Base-by-base conservation (phyloP, 35 echinoderm and acorn worm species). In the Apostichopus californicus region DNA sequence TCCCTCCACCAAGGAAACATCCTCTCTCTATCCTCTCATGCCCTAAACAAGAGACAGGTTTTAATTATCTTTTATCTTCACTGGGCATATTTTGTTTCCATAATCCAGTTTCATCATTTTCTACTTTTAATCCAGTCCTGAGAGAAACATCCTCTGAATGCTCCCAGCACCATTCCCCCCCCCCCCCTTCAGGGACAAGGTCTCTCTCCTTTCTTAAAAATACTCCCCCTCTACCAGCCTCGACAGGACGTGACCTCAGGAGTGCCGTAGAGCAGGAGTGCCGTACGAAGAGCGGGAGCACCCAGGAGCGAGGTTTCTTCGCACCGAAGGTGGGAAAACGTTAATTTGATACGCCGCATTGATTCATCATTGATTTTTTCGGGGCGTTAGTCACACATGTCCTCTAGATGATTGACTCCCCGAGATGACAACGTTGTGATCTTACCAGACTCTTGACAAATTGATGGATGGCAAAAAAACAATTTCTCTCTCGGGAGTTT, bases 381-480 rank as follows among this genome's bases (percentile, higher is more conserved):
- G 34, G 34, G 14, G 80, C 28, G 23, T 82, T 82, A 82, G 80
- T 82, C 80, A 82, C 80, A 82, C 80, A 82, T 55, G 80, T 82
- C 28, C 18, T 82, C 80, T 12, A 24, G 80, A 82, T 57, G 55
- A 24, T 82, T 82, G 80, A 82, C 80, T 55, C 80, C 28, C 80
- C 5, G 46, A 55, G 80, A 55, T 57, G 80, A 82, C 71, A 75
- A 75, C 11, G 14, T 75, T 52, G 12, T 57, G 13, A 57, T 82
- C 80, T 53, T 82, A 55, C 80, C 80, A 57, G 80, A 55, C 46
- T 55, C 23, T 57, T 46, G 8, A 82, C 12, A 82, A 46, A 55
- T 52, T 82, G 80, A 82, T 15, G 80, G 55, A 34, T 82, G 12
- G 80, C 26, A 34, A 55, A 15, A 46, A 46, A 54, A n/a, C 80